Evolutionary conservation across 2,113 vertebrate genomes (phyloP).

Genomic region (Archilochus colubris): DNA sequence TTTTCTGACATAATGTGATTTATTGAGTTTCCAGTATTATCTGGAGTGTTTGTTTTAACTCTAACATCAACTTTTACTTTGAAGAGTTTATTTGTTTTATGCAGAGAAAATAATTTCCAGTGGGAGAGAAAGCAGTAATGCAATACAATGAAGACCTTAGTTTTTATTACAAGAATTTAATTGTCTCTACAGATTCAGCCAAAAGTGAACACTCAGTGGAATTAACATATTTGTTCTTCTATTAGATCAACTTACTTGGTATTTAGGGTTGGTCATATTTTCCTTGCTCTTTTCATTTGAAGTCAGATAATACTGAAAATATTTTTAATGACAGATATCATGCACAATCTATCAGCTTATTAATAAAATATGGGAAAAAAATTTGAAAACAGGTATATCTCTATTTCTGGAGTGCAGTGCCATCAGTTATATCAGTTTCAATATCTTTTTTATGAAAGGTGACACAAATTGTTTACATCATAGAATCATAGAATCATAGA

Average conservation of each 20-base stretch:
- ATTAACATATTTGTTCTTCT: background rate
- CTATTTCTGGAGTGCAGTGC: background rate
- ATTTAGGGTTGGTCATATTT: background rate
- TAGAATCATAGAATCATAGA: too few relatives aligned
- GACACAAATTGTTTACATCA: background rate
- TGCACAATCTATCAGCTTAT: background rate
- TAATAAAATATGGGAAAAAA: background rate
- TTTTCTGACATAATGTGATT: fast-evolving
- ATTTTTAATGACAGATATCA: background rate
- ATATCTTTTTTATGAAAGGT: background rate
- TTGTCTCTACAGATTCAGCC: background rate
- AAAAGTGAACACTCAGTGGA: background rate
- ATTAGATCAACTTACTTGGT: background rate
- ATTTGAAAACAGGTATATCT: background rate
- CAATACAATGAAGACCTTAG: background rate
- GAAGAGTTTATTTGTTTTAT: background rate
- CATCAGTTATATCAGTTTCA: background rate
- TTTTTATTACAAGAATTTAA: background rate
- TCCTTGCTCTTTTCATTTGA: background rate
- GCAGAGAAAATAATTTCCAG: background rate
- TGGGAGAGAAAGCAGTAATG: background rate
- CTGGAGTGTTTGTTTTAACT: background rate
- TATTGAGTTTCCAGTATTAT: background rate
- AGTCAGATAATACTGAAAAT: background rate
- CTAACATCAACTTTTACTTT: background rate